Evolutionary conservation across 2,113 vertebrate species (phyloP).

Genomic region (Azemiops feae): DNA sequence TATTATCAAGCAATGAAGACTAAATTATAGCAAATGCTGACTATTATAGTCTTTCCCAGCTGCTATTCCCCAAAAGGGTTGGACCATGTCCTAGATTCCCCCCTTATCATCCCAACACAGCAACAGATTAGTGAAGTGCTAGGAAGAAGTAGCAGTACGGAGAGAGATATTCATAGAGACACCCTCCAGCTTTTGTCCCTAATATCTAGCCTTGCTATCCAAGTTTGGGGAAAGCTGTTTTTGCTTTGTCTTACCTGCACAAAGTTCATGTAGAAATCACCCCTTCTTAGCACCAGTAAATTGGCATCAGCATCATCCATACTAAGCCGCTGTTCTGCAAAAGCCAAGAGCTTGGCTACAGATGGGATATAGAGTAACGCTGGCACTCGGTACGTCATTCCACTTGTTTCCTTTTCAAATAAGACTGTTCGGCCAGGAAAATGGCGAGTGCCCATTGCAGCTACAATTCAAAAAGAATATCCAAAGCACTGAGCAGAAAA

Average conservation of each 20-base stretch:
- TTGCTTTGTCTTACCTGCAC: constrained; percentile 76
- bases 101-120: background rate
- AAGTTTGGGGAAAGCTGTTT: fast-evolving
- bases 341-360: constrained; percentile 81
- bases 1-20: background rate
- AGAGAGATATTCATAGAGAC: background rate
- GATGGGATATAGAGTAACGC: constrained; percentile 81
- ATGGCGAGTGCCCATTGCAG: constrained; percentile 75
- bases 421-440: constrained; percentile 82
- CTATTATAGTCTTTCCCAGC: background rate
- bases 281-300: constrained; percentile 85
- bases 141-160: background rate
- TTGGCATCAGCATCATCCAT: constrained; percentile 85
- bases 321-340: constrained; percentile 88
- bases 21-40: background rate
- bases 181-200: background rate
- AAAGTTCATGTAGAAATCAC: constrained; percentile 77
- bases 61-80: background rate
- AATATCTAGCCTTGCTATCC: fast-evolving
- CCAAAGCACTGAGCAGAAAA: background rate
- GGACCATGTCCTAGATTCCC: background rate
- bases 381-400: constrained; percentile 88
- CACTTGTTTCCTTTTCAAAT: constrained; percentile 82
- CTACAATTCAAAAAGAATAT: constrained; percentile 1
- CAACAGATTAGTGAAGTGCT: background rate